Evolutionary conservation across 2,888 invertebrate species (phyloP), one percentile per base, ranked within the genome.

Genomic region (Mythimna albipuncta): DNA sequence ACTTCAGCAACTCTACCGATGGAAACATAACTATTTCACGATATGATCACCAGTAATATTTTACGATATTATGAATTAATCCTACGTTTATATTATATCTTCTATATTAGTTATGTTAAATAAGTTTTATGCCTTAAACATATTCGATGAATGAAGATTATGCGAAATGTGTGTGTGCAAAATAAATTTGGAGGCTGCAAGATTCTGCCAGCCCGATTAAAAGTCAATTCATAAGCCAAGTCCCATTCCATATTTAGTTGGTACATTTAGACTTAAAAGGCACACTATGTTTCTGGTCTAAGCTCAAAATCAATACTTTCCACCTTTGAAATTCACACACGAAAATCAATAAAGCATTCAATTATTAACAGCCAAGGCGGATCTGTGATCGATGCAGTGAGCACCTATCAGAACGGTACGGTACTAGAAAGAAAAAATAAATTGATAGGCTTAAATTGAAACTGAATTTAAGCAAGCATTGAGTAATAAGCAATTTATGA

Each of bases 401-500:
- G 11, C 6, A 26, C 11, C 13, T 47, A 13, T 47, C 38, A 26
- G 38, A 47, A n/a, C 6, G 26, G 52, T 19, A 21, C 13, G 9
- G 32, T 10, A 44, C 11, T 16, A 9, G 16, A 5, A 19, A 38
- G 16, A 19, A 62, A 62, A 44, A n/a, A 41, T n/a, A 9, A 3
- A 57, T 55, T 57, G 21, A 6, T n/a, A 47, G 6, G 32, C 11
- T 44, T 35, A 35, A 63, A 55, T 26, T 44, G 21, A 64, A 55
- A 52, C 13, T 21, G 7, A 26, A 21, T n/a, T 52, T 32, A 11
- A 61, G 41, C 10, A 55, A 35, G 1, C 11, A 21, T 83, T 79
- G 38, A 77, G 35, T 66, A 32, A 83, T n/a, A 50, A 26, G n/a
- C 16, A 47, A 64, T 72, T 70, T 19, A 54, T 32, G 68, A 63